Percentiles rank a stretch among this genome's conserved stretches.
Conservation (phyloP, 2,113 vertebrate species). For the Pedionomus torquatus region DNA sequence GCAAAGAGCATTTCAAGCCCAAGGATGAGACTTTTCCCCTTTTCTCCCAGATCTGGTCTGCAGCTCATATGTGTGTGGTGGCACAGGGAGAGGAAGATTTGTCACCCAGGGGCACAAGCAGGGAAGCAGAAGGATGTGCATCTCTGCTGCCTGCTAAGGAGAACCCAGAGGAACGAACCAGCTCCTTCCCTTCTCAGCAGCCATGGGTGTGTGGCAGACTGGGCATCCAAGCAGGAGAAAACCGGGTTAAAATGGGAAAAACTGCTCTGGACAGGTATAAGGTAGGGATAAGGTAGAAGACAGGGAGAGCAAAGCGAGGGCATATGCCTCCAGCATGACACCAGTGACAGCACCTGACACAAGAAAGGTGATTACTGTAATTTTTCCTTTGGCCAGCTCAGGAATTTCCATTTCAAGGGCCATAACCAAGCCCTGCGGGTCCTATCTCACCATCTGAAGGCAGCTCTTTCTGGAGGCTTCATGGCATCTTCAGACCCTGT, state of each 20-base stretch:
- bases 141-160: neutral
- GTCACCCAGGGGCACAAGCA: neutral
- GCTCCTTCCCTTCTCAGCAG: neutral
- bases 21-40: neutral
- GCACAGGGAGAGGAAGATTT: neutral
- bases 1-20: neutral
- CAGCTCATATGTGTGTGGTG: neutral
- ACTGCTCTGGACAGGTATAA: neutral
- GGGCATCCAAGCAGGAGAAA: neutral
- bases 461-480: neutral
- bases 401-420: neutral
- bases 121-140: neutral
- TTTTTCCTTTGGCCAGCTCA: neutral
- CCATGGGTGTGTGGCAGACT: rapidly evolving
- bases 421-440: neutral
- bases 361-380: neutral
- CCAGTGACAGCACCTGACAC: neutral
- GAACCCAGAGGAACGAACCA: neutral
- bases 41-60: neutral
- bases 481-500: neutral
- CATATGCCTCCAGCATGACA: neutral
- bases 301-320: neutral
- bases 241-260: neutral
- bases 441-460: neutral
- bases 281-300: neutral